Conservation (phyloP, 2,113 vertebrate genomes). For the Plecturocebus donacophilus region DNA sequence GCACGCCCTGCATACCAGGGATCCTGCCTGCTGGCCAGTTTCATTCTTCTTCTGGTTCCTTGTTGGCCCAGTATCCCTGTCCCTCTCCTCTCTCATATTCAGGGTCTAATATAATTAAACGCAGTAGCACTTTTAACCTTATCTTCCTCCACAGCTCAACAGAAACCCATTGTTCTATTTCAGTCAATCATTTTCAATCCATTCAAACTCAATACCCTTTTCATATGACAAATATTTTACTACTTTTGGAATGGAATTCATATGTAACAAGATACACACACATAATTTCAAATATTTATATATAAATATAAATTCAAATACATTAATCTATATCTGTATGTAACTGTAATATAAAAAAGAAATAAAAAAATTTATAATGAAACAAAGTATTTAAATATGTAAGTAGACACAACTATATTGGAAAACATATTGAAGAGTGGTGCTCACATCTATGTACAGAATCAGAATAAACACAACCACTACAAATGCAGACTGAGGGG, state of each 20-base stretch:
- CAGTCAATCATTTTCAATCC: not conserved
- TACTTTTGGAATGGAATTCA: not conserved
- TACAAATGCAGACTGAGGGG: not conserved
- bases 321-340: not conserved
- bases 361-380: constrained; percentile 22
- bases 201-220: not conserved
- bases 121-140: not conserved
- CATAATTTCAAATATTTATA: not conserved
- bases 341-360: not conserved
- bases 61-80: not conserved
- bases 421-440: not conserved
- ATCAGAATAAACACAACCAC: not conserved
- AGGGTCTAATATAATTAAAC: not conserved
- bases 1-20: not conserved
- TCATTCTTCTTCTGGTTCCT: not conserved
- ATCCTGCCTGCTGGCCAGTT: not conserved
- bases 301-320: not conserved
- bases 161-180: not conserved
- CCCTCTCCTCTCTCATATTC: not conserved
- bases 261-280: not conserved
- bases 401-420: not conserved
- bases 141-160: not conserved
- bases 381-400: not conserved
- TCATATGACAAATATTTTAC: not conserved
- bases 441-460: not conserved